Base-by-base conservation (phyloP, 2,888 invertebrate genomes). In the Leptinotarsa tumamoca region DNA sequence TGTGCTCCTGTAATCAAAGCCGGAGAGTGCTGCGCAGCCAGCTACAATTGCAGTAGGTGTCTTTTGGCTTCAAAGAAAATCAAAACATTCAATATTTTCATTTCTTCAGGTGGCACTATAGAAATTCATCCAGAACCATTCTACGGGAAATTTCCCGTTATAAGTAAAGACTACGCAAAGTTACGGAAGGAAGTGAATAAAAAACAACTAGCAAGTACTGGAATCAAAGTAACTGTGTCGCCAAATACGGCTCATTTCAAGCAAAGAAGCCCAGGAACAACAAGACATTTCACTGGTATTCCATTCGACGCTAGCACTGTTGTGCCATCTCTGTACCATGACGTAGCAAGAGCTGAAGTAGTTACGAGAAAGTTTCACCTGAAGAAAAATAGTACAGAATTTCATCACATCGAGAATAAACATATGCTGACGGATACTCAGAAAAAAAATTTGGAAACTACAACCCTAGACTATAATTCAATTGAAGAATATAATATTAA, bases 1-100 rank as follows among this genome's bases (percentile, higher is more conserved):
- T 96, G 96, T 87, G 90, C 89, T 68, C 95, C 96, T 0, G 91
- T 95, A 69, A 91, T 95, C 71, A 92, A 92, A 69, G 90, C 91
- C 56, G 95, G 95, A 2, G 94, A 95, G 85, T 96, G 96, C 87
- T 96, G 96, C 85, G 95, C 96, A 15, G 93, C 94, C 69, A 94
- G 94, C 85, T 96, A 96, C 87, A 93, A 94, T 83, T 96, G 96
- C 86, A 92, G 94, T 91, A 90, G 91, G 91, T 91, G 80, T 75
- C 71, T 4, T 21, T 15, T 2, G 15, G 4, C 23, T 58, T 58
- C 2, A 7, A 58, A 23, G 5, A 23, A 21, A 23, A 15, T 58
- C 15, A 58, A 69, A n/a, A 73, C 78, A 73, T 72, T 70, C 63
- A 43, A 49, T 68, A 14, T 71, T 68, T 4, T 3, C 0, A 23